Evolutionary conservation across 2,888 invertebrate genomes (phyloP), one percentile per base, ranked within the genome.

Genomic region (Drosophila quasianomalipes): DNA sequence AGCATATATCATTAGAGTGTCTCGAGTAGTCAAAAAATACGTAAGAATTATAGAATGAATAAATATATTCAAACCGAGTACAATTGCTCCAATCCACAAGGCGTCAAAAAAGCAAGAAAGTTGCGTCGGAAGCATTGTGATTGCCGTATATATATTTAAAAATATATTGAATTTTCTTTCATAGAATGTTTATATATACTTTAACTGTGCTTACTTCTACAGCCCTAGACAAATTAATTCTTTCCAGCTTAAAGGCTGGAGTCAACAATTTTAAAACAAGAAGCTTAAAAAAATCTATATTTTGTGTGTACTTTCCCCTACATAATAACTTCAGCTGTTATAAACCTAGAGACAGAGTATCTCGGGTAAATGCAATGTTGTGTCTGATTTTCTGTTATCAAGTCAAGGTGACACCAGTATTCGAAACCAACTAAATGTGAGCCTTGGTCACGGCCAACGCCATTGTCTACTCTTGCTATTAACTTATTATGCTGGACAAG

Each of bases 401-500:
- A 30, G 28, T 44, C 35, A 31, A 60, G 39, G 53, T 60, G 59
- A 58, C 60, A 26, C 65, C 41, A 41, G 22, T 22, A 31, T 4
- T 26, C 14, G 14, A 33, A 39, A 30, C 54, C 26, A 47, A 53
- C 33, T 49, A 26, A 16, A 30, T 19, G 26, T 19, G 16, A 19
- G 2, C n/a, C 55, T 61, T 55, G 70, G 47, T 26, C 26, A 35
- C 33, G 54, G 19, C 30, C 39, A 55, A 28, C 19, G 57, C 9
- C n/a, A 44, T 22, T 30, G 47, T 44, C 57, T 61, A 28, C 31
- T 22, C 33, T 41, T 16, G 22, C 35, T n/a, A 12, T 44, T 57
- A 47, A 72, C 69, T 78, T 69, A 66, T 64, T 84, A 80, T 82
- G 71, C 73, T 74, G 59, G 51, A 51, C 74, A 76, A 60, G 70